phyloP scores from a whole-genome alignment of 2,113 vertebrate genomes.

The Microcebus griseorufus region DNA sequence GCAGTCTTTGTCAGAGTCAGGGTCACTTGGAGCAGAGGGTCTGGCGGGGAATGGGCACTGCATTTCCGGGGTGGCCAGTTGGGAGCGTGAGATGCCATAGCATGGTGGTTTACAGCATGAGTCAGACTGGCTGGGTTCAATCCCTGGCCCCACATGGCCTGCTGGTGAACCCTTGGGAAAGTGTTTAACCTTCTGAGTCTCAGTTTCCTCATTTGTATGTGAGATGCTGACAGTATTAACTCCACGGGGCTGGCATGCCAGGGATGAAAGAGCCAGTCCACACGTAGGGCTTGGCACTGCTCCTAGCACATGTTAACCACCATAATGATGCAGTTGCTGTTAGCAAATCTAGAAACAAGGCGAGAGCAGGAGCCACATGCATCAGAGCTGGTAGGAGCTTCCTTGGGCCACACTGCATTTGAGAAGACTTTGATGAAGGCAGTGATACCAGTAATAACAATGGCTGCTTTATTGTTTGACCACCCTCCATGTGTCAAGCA shows the following conservation, averaged over 20 bases:
- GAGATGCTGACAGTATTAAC: neutral
- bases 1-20: neutral
- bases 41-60: fast-evolving
- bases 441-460: too few species aligned
- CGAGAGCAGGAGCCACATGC: fast-evolving
- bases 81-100: neutral
- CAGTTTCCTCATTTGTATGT: neutral
- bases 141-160: neutral
- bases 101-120: neutral
- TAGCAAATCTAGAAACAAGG: fast-evolving
- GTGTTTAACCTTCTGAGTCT: neutral
- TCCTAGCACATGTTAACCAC: fast-evolving
- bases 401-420: neutral
- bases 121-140: fast-evolving
- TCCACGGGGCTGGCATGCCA: neutral
- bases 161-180: neutral
- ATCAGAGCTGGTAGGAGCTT: fast-evolving
- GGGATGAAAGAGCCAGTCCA: neutral
- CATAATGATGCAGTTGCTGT: fast-evolving
- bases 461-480: neutral
- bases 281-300: fast-evolving
- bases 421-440: neutral
- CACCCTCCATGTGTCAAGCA: too few species aligned
- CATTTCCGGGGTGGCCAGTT: neutral
- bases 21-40: neutral